Percentiles rank a stretch among this genome's conserved stretches.
Conservation (phyloP, 1,140 invertebrate species). For the Drosophila triauraria region DNA sequence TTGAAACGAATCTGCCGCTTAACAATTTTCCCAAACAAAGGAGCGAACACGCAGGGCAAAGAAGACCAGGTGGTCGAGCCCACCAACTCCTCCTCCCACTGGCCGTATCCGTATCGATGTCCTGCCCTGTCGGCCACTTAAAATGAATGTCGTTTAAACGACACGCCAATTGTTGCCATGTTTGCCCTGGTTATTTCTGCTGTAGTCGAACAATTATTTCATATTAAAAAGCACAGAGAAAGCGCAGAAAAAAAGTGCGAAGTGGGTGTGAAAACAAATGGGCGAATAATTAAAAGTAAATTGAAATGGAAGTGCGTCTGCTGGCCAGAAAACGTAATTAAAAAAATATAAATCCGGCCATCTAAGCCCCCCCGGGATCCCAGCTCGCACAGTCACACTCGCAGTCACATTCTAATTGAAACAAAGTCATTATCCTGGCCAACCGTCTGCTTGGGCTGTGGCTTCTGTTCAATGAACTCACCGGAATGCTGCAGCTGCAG, state of each 20-base stretch:
- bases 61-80: neutral
- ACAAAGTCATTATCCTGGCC: slow-evolving; percentile 46
- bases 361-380: slow-evolving; percentile 13
- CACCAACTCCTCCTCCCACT: neutral
- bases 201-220: slow-evolving; percentile 49
- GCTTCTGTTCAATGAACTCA: slow-evolving; percentile 44
- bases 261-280: slow-evolving; percentile 69
- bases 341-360: slow-evolving; percentile 53
- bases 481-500: slow-evolving; percentile 40
- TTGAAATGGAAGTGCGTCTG: slow-evolving; percentile 61
- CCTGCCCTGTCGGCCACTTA: slow-evolving; percentile 43
- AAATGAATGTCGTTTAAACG: slow-evolving; percentile 72
- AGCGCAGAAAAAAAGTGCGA: slow-evolving; percentile 2
- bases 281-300: slow-evolving; percentile 78
- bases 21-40: slow-evolving; percentile 67
- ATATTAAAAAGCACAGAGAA: slow-evolving; percentile 52
- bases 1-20: slow-evolving; percentile 75
- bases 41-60: slow-evolving; percentile 18
- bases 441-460: slow-evolving; percentile 3
- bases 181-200: slow-evolving; percentile 33
- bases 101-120: slow-evolving; percentile 27
- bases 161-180: slow-evolving; percentile 66
- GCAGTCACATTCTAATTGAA: slow-evolving; percentile 36
- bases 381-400: slow-evolving; percentile 1
- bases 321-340: slow-evolving; percentile 36